phyloP scores from a whole-genome alignment of 2,113 vertebrate genomes.

The Neogale vison region DNA sequence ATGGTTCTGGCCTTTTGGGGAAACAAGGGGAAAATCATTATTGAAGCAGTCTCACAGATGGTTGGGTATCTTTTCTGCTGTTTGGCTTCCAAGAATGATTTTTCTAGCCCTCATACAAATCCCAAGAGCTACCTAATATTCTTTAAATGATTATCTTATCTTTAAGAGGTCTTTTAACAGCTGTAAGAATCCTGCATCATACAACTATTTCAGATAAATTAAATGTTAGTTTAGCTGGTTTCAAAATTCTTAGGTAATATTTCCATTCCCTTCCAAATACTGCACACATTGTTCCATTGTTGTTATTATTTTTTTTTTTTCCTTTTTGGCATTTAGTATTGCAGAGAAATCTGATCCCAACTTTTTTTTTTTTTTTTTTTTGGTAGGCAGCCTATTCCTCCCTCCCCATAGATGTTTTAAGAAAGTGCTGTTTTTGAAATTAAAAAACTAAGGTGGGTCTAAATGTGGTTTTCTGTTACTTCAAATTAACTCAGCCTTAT shows the following conservation, averaged over 20 bases:
- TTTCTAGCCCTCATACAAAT: not conserved
- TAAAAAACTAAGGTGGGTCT: not conserved
- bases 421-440: not conserved
- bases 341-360: not conserved
- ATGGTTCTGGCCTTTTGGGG: not conserved
- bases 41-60: not conserved
- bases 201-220: not conserved
- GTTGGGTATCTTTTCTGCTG: not conserved
- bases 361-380: not conserved
- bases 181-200: not conserved
- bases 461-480: constrained; percentile 6
- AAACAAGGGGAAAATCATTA: not conserved
- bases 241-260: not conserved
- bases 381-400: not conserved
- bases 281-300: not conserved
- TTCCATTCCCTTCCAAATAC: not conserved
- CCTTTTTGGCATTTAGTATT: not conserved
- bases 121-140: not conserved
- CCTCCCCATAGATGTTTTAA: not conserved
- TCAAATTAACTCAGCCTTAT: not conserved
- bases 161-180: not conserved
- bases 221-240: not conserved
- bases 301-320: not conserved
- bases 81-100: not conserved
- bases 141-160: not conserved